Conservation (phyloP, 2,797 vertebrate genomes). For the Cyprinodon diabolis region DNA sequence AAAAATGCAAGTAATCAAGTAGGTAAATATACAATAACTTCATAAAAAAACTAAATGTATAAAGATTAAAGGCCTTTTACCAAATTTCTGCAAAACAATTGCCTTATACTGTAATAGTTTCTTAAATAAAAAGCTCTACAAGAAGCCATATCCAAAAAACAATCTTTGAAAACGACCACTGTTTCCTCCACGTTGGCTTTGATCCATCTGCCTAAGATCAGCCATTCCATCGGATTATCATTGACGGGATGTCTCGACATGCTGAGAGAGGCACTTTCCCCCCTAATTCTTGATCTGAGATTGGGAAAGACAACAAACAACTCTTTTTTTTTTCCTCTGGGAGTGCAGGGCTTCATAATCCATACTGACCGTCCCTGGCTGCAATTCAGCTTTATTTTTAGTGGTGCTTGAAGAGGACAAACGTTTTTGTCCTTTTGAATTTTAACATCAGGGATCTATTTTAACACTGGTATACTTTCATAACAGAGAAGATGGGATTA, state of each 20-base stretch:
- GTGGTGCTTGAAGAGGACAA: slow-evolving; percentile 60
- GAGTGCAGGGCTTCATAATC: slow-evolving; percentile 71
- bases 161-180: slow-evolving; percentile 47
- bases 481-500: slow-evolving; percentile 27
- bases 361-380: slow-evolving; percentile 80
- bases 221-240: slow-evolving; percentile 76
- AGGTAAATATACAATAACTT: not conserved
- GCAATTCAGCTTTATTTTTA: slow-evolving; percentile 78
- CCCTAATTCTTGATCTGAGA: slow-evolving; percentile 75
- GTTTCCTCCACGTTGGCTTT: slow-evolving; percentile 46
- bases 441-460: slow-evolving; percentile 42
- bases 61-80: slow-evolving; percentile 20
- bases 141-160: slow-evolving; percentile 17
- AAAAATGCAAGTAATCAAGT: too few relatives aligned
- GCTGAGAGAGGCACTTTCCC: slow-evolving; percentile 79
- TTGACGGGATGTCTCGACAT: slow-evolving; percentile 74
- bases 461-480: slow-evolving; percentile 28
- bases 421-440: slow-evolving; percentile 36
- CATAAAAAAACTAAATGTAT: slow-evolving; percentile 18
- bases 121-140: slow-evolving; percentile 18
- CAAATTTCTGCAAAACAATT: not conserved
- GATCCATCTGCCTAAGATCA: slow-evolving; percentile 60
- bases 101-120: not conserved
- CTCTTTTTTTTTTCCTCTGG: slow-evolving; percentile 60
- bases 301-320: slow-evolving; percentile 80